Base-by-base conservation (phyloP, 2,888 invertebrate genomes). In the Philaethria dido region DNA sequence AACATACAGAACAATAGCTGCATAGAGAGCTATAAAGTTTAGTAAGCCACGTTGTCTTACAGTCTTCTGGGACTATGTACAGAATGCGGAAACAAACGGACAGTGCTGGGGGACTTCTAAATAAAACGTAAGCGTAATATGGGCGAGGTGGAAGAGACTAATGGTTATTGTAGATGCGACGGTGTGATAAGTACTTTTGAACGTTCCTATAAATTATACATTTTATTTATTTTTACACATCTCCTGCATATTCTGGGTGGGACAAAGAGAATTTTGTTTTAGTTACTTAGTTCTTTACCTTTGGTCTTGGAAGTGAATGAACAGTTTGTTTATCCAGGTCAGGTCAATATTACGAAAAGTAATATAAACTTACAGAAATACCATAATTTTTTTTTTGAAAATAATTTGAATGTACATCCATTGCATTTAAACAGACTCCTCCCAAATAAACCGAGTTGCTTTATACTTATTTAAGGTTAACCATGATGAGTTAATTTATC, bases 1-100 rank as follows among this genome's bases (percentile, higher is more conserved):
- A 68, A 68, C 63, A 69, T 67, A 72, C 69, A 70, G 70, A 72
- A 70, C 68, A 71, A 71, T 63, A 71, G 69, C 64, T 67, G 69
- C 60, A 64, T 44, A 48, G 72, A 68, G 72, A 72, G 69, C 73
- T 65, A 69, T 75, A 75, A 75, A 76, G 69, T 74, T 72, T 69
- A 69, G 65, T 71, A 59, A 68, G 67, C 60, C 61, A 55, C 55
- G 60, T 45, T 64, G 64, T 68, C 68, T 63, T 60, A 11, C 61
- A 54, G 68, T 69, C 69, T 72, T 70, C 62, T 59, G 75, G 75
- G 72, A 69, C 70, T 64, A 69, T 69, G 70, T 72, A 64, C 72
- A 70, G 72, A 70, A 74, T 70, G 72, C 69, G 71, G 71, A 70
- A 72, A 71, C 74, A 71, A 75, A 72, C 72, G 64, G 65, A 69